These are phyloP conservation scores for Rhinopomastus cyanomelas DNA, from an alignment of 2,113 vertebrate genomes.

Conservation along the genomic window DNA sequence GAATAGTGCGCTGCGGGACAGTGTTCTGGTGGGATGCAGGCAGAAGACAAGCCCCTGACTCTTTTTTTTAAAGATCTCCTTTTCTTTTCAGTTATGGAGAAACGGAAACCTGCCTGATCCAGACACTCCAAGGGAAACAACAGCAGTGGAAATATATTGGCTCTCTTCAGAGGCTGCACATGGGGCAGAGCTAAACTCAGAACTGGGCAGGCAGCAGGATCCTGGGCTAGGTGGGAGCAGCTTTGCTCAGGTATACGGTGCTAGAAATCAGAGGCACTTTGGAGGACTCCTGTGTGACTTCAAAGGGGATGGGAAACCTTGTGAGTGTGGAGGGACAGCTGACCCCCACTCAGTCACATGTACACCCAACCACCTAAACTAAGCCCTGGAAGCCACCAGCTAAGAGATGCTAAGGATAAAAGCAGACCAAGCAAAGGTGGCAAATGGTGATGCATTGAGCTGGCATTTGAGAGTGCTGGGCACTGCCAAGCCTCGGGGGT, in stretches of 20 bases:
- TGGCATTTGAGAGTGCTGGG: not conserved
- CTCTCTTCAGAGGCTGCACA: not conserved
- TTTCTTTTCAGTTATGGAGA: conserved; percentile 29
- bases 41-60: not conserved
- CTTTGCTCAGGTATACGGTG: not conserved
- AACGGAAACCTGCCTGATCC: conserved; percentile 47
- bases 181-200: not conserved
- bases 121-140: conserved; percentile 48
- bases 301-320: not conserved
- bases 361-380: not conserved
- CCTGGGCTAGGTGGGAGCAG: not conserved
- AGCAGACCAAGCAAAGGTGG: not conserved
- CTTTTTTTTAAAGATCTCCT: conserved; percentile 4
- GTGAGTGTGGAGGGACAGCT: not conserved
- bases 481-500: not conserved
- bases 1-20: not conserved
- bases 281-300: not conserved
- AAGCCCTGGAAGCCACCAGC: not conserved
- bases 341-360: not conserved
- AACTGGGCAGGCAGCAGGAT: not conserved
- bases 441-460: not conserved
- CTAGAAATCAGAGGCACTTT: not conserved
- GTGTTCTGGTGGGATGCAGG: not conserved
- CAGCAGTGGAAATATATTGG: conserved; percentile 39
- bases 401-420: not conserved